Evolutionary conservation across 2,113 vertebrate species (phyloP), one percentile per base, ranked within the genome.

Genomic region (Trematomus loennbergii): DNA sequence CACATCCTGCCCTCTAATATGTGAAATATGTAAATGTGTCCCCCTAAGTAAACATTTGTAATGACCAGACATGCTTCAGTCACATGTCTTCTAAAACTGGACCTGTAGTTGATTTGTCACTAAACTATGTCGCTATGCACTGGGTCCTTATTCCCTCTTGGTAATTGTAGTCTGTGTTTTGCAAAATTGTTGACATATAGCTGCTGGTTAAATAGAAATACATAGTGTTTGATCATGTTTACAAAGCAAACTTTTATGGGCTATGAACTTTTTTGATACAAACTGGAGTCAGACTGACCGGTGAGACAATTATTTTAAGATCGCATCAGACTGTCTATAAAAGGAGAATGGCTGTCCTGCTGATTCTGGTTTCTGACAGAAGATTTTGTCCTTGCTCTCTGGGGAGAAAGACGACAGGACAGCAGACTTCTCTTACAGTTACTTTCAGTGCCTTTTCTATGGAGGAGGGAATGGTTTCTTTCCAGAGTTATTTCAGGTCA

Each of bases 401-500:
- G 9, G 60, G 70, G 63, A 79, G 25, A 53, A 2, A 62, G 20
- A 62, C 36, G 29, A 40, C 36, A 69, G 69, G 66, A 78, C 73
- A 63, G 48, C 15, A 0, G 20, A 60, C 75, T 88, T 79, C 46
- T 70, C 60, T 85, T 75, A 62, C 66, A 65, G 57, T 45, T 63
- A 57, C 13, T 65, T 55, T 25, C 45, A 45, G 57, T 33, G 72
- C 63, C 57, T 73, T 58, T 55, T 60, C 45, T 17, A 7, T 76
- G 22, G 20, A 57, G 65, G 48, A 53, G 53, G 48, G 74, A 12
- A 9, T 43, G 29, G 10, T 45, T 55, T 54, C 40, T 22, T 22
- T 25, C 62, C 16, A 20, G 12, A 48, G 62, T 25, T 50, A 33
- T 69, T 64, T 72, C 46, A 52, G 49, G n/a, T 18, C 12, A 65